Evolutionary conservation across 2,797 vertebrate species (phyloP).

Genomic region (Schizothorax lantsangensis): DNA sequence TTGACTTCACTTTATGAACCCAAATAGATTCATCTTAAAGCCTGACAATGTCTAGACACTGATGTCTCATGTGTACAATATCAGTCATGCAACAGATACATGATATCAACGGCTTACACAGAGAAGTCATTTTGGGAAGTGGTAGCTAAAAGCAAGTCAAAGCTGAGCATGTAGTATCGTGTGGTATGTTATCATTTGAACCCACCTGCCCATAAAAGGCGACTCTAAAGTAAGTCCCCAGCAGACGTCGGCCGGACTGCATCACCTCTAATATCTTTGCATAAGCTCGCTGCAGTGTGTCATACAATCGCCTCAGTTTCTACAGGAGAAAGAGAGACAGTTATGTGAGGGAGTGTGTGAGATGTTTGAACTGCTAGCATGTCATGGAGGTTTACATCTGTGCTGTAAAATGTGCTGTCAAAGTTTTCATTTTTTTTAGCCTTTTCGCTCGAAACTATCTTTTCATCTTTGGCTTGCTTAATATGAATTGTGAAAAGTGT

Average conservation of each 20-base stretch:
- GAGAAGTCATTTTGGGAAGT: slow-evolving; percentile 21
- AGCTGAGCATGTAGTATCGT: too few species aligned
- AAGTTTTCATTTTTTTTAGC: background rate
- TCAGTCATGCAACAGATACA: background rate
- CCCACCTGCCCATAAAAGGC: slow-evolving; percentile 96
- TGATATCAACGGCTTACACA: background rate
- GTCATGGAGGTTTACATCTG: background rate
- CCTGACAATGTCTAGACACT: background rate
- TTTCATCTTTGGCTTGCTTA: background rate
- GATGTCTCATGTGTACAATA: background rate
- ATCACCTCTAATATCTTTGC: slow-evolving; percentile 95
- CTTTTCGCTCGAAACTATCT: background rate
- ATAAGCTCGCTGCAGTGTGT: slow-evolving; percentile 93
- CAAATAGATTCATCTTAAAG: background rate
- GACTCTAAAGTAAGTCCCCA: slow-evolving; percentile 96
- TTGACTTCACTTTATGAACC: background rate
- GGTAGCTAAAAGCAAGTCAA: background rate
- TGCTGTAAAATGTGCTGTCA: background rate
- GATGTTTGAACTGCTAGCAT: too few species aligned
- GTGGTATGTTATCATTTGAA: slow-evolving; percentile 5
- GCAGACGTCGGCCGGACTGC: slow-evolving; percentile 88
- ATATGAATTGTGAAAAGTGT: background rate
- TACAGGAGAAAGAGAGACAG: slow-evolving; percentile 64
- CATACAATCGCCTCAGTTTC: slow-evolving; percentile 94
- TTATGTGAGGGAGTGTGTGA: background rate